phyloP scores from a whole-genome alignment of 2,797 vertebrate genomes.

The Sebastes paucispinis region DNA sequence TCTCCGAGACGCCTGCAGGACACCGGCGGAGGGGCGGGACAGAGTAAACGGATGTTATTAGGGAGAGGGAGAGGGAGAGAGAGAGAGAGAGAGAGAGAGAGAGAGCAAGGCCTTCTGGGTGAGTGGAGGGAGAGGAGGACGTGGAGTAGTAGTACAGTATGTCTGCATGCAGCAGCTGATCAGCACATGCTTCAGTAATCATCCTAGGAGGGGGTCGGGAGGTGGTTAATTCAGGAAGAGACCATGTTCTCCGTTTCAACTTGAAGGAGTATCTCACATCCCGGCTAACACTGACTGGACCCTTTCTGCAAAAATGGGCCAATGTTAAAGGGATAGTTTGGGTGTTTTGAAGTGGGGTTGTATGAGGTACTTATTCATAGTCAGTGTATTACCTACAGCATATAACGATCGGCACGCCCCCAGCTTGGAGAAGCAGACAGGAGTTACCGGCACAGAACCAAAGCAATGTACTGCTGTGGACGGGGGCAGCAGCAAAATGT shows the following conservation, averaged over 20 bases:
- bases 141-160: slow-evolving; percentile 17
- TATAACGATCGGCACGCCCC: no score
- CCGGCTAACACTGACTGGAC: not conserved
- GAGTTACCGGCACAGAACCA: no score
- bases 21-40: not conserved
- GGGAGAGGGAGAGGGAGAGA: not conserved
- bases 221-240: slow-evolving; percentile 67
- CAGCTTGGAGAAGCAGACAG: no score
- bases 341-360: no score
- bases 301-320: not conserved
- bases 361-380: no score
- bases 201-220: slow-evolving; percentile 18
- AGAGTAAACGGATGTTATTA: slow-evolving; percentile 1
- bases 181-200: slow-evolving; percentile 69
- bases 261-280: slow-evolving; percentile 18
- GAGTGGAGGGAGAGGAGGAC: slow-evolving; percentile 33
- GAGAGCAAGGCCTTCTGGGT: slow-evolving; percentile 52
- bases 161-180: slow-evolving; percentile 75
- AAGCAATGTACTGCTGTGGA: no score
- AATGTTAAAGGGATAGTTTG: not conserved
- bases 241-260: slow-evolving; percentile 62
- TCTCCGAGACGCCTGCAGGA: slow-evolving; percentile 36
- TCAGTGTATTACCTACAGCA: no score
- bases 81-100: not conserved
- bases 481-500: no score